These are phyloP conservation scores for Drosophila setosimentum DNA, from an alignment of 2,888 invertebrate species.

Conservation along the genomic window DNA sequence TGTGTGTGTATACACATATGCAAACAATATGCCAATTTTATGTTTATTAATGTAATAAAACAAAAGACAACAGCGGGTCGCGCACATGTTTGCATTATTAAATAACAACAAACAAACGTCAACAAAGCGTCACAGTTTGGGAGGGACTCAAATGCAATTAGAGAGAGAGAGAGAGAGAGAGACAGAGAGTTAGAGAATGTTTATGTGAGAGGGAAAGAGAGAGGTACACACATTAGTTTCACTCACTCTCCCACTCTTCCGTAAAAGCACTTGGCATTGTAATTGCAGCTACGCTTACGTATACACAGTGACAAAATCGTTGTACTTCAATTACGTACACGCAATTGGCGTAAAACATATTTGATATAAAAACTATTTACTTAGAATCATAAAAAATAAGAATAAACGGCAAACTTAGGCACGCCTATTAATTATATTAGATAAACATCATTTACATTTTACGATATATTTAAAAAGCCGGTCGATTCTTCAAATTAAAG, in stretches of 20 bases:
- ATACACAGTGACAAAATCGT: conserved; percentile 11
- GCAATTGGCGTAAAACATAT: background rate
- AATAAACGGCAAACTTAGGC: background rate
- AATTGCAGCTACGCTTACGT: conserved; percentile 70
- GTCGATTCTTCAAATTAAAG: no score
- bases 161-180: background rate
- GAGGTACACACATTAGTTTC: conserved; percentile 41
- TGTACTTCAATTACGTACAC: background rate
- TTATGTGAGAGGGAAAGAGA: background rate
- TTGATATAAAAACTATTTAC: background rate
- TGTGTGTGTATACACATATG: conserved; percentile 41
- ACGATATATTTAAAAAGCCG: background rate
- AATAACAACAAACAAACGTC: conserved; percentile 48
- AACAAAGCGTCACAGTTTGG: conserved; percentile 2
- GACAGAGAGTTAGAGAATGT: background rate
- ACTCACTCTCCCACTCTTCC: conserved; percentile 7
- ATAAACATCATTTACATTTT: background rate
- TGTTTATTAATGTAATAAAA: conserved; percentile 71
- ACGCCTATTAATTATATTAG: fast-evolving
- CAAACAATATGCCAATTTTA: conserved; percentile 72
- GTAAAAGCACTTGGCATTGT: conserved; percentile 68
- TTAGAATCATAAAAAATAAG: background rate
- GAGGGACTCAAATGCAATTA: conserved; percentile 3
- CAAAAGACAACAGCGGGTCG: conserved; percentile 61
- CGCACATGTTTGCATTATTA: conserved; percentile 65